A percentile compares a stretch with the other conserved stretches of the same genome.
Evolutionary conservation across 2,797 vertebrate species (phyloP).

Genomic region (Discoglossus pictus): DNA sequence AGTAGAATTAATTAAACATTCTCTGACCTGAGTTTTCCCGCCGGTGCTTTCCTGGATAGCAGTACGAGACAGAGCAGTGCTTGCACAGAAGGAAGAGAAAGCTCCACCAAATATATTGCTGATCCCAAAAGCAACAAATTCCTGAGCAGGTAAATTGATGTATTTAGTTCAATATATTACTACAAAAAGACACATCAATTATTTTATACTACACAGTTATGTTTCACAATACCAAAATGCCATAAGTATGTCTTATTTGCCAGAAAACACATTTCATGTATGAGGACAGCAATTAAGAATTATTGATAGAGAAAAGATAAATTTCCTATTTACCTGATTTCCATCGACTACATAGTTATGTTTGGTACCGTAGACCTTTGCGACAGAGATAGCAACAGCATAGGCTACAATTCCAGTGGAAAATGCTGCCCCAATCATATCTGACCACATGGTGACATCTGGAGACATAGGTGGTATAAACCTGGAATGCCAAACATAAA

Average conservation of each 20-base stretch:
- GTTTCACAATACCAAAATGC: too few relatives aligned
- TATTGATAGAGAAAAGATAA: slow-evolving; percentile 55
- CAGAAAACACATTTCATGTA: too few relatives aligned
- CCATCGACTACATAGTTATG: slow-evolving; percentile 81
- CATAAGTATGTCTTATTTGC: too few relatives aligned
- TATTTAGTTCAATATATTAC: too few relatives aligned
- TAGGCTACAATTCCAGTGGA: slow-evolving; percentile 83
- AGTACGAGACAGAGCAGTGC: slow-evolving; percentile 80
- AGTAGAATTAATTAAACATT: too few relatives aligned
- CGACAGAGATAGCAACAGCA: slow-evolving; percentile 81
- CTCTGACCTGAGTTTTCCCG: slow-evolving; percentile 82
- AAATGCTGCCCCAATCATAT: slow-evolving; percentile 76
- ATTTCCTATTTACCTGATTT: slow-evolving; percentile 78
- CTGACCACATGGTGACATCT: slow-evolving; percentile 67
- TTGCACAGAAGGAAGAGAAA: slow-evolving; percentile 83
- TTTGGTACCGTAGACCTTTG: slow-evolving; percentile 83
- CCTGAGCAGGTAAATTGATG: slow-evolving; percentile 71
- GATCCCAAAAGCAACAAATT: slow-evolving; percentile 83
- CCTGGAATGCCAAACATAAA: slow-evolving; percentile 58
- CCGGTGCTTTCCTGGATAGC: slow-evolving; percentile 86
- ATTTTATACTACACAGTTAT: too few relatives aligned
- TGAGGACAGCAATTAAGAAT: too few relatives aligned
- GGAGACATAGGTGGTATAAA: slow-evolving; percentile 75
- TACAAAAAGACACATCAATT: too few relatives aligned
- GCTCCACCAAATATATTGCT: slow-evolving; percentile 83